Conservation (phyloP, 2,797 vertebrate genomes). For the Tapirus indicus region DNA sequence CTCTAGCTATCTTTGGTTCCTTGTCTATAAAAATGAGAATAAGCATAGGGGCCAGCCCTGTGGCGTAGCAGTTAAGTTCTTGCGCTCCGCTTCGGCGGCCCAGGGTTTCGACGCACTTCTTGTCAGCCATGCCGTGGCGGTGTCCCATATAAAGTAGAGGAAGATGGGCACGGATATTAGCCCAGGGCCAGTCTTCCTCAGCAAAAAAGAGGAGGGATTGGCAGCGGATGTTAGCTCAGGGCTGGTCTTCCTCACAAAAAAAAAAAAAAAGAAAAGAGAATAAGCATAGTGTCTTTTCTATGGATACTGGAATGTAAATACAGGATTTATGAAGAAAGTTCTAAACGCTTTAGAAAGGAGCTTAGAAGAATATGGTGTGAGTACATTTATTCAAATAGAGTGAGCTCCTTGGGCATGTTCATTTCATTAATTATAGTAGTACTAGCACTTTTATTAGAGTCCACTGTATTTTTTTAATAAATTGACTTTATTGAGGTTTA, state of each 20-base stretch:
- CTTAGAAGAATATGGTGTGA: neutral
- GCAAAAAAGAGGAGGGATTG: too few relatives aligned
- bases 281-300: neutral
- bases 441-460: neutral
- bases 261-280: neutral
- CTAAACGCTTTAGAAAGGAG: neutral
- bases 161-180: too few relatives aligned
- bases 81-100: too few relatives aligned
- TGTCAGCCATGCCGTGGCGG: too few relatives aligned
- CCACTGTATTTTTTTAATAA: neutral
- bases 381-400: neutral
- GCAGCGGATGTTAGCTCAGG: too few relatives aligned
- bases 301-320: neutral
- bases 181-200: too few relatives aligned
- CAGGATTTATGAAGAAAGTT: neutral
- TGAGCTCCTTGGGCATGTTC: neutral
- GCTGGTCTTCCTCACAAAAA: too few relatives aligned
- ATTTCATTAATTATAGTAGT: neutral
- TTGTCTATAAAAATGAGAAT: slow-evolving; percentile 19
- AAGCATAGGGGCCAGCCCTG: neutral
- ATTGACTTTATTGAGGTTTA: neutral
- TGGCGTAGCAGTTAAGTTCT: too few relatives aligned
- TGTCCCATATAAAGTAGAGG: too few relatives aligned
- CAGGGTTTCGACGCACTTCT: too few relatives aligned
- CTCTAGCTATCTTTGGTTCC: neutral